Percentiles rank a stretch among this genome's conserved stretches.
phyloP scores from a whole-genome alignment of 2,113 vertebrate genomes.

The Nothoprocta perdicaria region DNA sequence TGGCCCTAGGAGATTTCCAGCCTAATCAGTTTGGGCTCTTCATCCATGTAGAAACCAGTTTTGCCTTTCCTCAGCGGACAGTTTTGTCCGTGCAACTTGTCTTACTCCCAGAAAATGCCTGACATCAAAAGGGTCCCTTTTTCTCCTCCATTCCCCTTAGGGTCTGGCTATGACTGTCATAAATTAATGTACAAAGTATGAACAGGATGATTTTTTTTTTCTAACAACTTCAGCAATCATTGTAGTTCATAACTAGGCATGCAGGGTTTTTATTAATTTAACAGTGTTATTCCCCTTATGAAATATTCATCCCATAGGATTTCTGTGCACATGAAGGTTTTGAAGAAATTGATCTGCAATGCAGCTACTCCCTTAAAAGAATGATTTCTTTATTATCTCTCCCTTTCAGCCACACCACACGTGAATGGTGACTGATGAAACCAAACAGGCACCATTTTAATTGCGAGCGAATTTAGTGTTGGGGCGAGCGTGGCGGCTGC shows the following conservation, averaged over 20 bases:
- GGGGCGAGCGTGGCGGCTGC: not conserved
- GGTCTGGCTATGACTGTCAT: slow-evolving; percentile 60
- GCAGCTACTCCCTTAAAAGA: slow-evolving; percentile 74
- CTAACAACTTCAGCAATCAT: slow-evolving; percentile 66
- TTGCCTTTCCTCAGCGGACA: not conserved
- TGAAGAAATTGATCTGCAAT: slow-evolving; percentile 77
- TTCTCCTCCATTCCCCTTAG: slow-evolving; percentile 43
- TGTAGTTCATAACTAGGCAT: slow-evolving; percentile 75
- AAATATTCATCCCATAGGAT: slow-evolving; percentile 77
- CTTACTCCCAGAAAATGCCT: slow-evolving; percentile 3
- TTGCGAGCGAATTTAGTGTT: slow-evolving; percentile 12
- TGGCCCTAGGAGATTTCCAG: not conserved
- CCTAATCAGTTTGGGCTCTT: not conserved
- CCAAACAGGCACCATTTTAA: slow-evolving; percentile 64
- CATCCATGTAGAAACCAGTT: not conserved
- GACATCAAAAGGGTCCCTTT: slow-evolving; percentile 51
- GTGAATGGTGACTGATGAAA: slow-evolving; percentile 33
- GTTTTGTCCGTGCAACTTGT: not conserved
- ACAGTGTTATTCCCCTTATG: slow-evolving; percentile 76
- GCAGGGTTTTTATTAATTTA: slow-evolving; percentile 75
- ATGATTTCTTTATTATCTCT: slow-evolving; percentile 73
- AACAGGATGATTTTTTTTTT: slow-evolving; percentile 62
- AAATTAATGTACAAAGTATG: slow-evolving; percentile 70
- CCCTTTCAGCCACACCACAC: slow-evolving; percentile 50
- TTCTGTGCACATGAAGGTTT: slow-evolving; percentile 73